These are phyloP conservation scores for Pongo abelii DNA, from an alignment of 2,113 vertebrate species.

Conservation along the genomic window DNA sequence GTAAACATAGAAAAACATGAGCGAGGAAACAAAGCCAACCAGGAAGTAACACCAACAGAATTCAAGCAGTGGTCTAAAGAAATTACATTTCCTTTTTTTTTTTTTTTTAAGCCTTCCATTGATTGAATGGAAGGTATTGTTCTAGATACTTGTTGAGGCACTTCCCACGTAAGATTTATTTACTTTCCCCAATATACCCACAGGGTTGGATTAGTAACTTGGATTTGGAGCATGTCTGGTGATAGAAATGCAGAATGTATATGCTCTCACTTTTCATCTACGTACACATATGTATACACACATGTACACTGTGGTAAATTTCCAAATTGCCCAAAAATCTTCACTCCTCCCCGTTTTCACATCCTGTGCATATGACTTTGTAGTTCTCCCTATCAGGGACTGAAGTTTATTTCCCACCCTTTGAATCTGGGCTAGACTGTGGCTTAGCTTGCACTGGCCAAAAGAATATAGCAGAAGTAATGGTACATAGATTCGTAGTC, in stretches of 20 bases:
- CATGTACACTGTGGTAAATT: background rate
- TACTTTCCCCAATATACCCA: background rate
- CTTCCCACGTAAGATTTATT: background rate
- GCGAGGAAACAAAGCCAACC: background rate
- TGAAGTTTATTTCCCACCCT: background rate
- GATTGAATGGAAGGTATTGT: background rate
- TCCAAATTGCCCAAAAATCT: background rate
- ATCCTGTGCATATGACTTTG: background rate
- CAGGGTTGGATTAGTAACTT: background rate
- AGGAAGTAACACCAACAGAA: background rate
- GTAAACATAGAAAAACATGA: no score
- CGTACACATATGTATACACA: background rate
- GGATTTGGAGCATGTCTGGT: background rate
- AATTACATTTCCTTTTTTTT: background rate
- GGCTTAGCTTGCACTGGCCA: background rate
- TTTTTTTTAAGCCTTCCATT: background rate
- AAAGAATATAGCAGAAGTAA: background rate
- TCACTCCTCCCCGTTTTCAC: background rate
- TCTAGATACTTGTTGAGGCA: background rate
- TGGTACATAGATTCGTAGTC: background rate
- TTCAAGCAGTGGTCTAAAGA: background rate
- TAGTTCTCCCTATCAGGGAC: background rate
- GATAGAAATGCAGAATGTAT: background rate
- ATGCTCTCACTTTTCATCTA: background rate
- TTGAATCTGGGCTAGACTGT: background rate